These are phyloP conservation scores for Halcyon malimbica DNA, from an alignment of 2,113 vertebrate genomes.

Conservation along the genomic window DNA sequence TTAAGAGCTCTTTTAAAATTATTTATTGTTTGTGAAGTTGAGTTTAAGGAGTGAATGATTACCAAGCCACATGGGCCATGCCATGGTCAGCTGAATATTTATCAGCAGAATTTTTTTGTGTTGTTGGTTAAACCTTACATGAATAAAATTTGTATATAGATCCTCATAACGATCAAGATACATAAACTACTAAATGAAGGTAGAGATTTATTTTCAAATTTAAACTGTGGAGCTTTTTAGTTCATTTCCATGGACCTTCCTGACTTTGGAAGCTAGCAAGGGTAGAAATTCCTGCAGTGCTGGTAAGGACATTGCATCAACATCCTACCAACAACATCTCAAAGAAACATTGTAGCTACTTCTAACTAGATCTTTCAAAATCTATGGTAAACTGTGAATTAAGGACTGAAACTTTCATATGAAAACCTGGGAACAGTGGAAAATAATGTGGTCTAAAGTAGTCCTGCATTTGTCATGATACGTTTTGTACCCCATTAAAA, in stretches of 20 bases:
- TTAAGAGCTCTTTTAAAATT: background rate
- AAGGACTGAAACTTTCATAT: background rate
- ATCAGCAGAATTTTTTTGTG: background rate
- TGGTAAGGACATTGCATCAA: background rate
- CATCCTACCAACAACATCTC: background rate
- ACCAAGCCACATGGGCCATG: background rate
- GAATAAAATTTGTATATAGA: background rate
- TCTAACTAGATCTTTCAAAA: background rate
- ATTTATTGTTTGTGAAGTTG: background rate
- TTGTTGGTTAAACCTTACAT: background rate
- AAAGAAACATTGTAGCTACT: background rate
- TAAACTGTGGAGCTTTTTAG: background rate
- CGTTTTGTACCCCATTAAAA: background rate
- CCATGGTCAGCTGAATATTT: background rate
- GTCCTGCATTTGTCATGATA: background rate
- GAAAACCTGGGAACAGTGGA: background rate
- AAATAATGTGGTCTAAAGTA: background rate
- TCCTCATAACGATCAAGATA: background rate
- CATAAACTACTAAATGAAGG: background rate
- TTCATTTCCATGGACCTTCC: background rate
- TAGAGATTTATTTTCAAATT: background rate
- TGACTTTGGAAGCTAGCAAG: background rate
- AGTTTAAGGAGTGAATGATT: background rate
- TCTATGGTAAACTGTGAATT: background rate
- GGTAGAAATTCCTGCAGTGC: background rate